phyloP scores from a whole-genome alignment of 2,113 vertebrate species.

The Ctenomys sociabilis region DNA sequence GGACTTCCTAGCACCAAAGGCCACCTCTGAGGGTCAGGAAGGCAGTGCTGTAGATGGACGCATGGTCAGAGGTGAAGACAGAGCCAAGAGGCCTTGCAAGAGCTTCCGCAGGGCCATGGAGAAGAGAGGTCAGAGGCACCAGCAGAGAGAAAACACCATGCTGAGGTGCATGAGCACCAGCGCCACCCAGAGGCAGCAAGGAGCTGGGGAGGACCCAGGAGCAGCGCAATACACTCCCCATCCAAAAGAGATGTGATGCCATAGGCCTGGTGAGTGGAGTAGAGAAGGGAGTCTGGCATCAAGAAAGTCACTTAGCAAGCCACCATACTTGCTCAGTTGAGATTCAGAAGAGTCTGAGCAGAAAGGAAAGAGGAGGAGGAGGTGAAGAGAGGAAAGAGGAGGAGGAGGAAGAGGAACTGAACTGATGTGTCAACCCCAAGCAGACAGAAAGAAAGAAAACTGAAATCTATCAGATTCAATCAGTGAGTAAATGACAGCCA shows the following conservation, averaged over 20 bases:
- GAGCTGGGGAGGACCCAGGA: not conserved
- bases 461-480: not conserved
- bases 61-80: not conserved
- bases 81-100: not conserved
- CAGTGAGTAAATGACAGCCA: not conserved
- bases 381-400: not conserved
- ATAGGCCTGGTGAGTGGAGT: not conserved
- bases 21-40: not conserved
- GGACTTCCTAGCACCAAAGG: not conserved
- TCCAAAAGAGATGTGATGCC: not conserved
- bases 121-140: not conserved
- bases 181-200: not conserved
- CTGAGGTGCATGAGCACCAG: rapidly evolving
- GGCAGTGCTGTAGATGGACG: not conserved
- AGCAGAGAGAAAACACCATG: rapidly evolving
- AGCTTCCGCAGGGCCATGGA: rapidly evolving
- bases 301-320: not conserved
- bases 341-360: not conserved
- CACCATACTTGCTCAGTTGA: not conserved
- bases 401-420: not conserved
- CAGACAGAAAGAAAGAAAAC: not conserved
- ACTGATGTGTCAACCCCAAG: not conserved
- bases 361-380: not conserved
- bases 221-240: not conserved
- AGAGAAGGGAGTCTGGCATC: not conserved